Conservation (phyloP, 2,888 invertebrate genomes). For the Polyploca ridens region DNA sequence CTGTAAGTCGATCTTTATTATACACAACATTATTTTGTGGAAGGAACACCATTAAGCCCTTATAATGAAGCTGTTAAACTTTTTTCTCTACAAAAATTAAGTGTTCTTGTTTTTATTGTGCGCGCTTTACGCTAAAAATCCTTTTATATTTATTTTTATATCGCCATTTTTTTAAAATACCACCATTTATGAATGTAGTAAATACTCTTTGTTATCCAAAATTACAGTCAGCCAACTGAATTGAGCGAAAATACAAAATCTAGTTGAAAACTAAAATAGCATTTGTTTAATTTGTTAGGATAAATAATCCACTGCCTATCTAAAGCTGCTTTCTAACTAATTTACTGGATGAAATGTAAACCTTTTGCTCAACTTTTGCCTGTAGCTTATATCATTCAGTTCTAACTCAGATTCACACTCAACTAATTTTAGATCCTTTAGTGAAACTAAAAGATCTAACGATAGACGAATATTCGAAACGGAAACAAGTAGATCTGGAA, state of each 20-base stretch:
- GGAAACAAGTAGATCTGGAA: background rate
- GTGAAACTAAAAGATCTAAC: background rate
- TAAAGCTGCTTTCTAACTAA: background rate
- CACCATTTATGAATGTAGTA: too few species aligned
- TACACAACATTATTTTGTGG: slow-evolving; percentile 18
- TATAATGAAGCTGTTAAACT: background rate
- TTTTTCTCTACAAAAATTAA: slow-evolving; percentile 1
- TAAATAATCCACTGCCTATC: background rate
- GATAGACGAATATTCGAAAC: background rate
- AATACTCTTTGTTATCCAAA: background rate
- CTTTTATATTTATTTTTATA: background rate
- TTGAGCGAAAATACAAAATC: background rate
- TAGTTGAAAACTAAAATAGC: background rate
- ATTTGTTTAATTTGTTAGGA: background rate
- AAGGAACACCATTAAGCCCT: slow-evolving; percentile 26
- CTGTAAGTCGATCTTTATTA: slow-evolving; percentile 86
- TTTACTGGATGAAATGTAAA: background rate
- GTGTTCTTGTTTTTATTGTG: background rate
- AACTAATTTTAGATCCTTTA: background rate
- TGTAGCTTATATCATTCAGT: background rate
- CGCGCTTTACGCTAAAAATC: background rate
- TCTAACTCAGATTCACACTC: background rate
- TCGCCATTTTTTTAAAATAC: too few species aligned
- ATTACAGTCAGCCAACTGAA: background rate
- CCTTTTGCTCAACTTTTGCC: background rate